phyloP scores from a whole-genome alignment of 2,113 vertebrate genomes.

The Hypomesus transpacificus region DNA sequence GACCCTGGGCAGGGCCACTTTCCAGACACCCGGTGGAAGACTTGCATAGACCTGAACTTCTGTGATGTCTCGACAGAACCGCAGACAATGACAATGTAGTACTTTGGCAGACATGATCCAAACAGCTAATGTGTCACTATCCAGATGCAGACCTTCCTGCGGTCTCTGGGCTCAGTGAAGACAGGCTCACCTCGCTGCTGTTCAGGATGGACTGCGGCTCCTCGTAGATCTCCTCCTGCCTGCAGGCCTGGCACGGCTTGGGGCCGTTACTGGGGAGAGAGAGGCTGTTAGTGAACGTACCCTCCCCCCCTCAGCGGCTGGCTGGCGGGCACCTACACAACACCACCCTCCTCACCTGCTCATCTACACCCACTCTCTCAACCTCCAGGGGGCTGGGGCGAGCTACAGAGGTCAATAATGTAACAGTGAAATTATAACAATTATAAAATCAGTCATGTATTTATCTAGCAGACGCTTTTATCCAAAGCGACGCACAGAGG shows the following conservation, averaged over 20 bases:
- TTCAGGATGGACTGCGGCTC: conserved; percentile 85
- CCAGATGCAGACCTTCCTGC: background rate
- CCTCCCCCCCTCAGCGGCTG: background rate
- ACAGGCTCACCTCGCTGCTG: conserved; percentile 57
- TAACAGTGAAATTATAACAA: background rate
- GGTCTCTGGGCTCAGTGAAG: background rate
- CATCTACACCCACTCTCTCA: conserved; percentile 12
- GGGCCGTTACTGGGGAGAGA: conserved; percentile 77
- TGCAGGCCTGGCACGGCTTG: conserved; percentile 86
- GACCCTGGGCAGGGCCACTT: too few relatives aligned
- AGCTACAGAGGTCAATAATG: conserved; percentile 12
- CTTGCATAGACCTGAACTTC: too few relatives aligned
- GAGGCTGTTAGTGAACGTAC: conserved; percentile 18
- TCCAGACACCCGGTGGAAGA: too few relatives aligned
- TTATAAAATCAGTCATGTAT: background rate
- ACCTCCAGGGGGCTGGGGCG: background rate
- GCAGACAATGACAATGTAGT: too few relatives aligned
- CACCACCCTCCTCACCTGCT: conserved; percentile 25
- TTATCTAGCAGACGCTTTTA: background rate
- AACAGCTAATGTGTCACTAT: background rate
- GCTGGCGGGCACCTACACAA: background rate
- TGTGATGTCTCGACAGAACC: too few relatives aligned
- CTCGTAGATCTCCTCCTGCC: conserved; percentile 86
- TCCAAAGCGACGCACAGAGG: background rate
- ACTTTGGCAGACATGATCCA: background rate